phyloP scores from a whole-genome alignment of 1,140 invertebrate species.

The Macrotrachela quadricornifera region DNA sequence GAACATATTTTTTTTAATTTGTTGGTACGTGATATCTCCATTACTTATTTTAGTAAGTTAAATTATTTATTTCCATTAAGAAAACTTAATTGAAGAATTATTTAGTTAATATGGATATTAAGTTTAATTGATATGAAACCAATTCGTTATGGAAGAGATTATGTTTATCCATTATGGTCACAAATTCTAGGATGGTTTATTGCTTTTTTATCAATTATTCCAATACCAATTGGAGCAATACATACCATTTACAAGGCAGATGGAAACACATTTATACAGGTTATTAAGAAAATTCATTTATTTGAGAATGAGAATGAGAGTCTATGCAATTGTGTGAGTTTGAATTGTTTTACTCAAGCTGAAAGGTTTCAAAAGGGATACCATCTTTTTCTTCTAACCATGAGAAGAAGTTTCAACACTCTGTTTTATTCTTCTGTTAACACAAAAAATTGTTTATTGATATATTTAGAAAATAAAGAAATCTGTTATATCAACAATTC shows the following conservation, averaged over 20 bases:
- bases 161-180: conserved; percentile 60
- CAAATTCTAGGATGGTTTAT: conserved; percentile 64
- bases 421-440: too few species aligned
- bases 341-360: too few species aligned
- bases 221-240: conserved; percentile 57
- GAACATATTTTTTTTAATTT: conserved; percentile 54
- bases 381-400: too few species aligned
- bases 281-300: too few species aligned
- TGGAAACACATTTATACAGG: conserved; percentile 47
- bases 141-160: conserved; percentile 54
- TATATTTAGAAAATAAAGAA: too few species aligned
- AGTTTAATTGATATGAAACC: conserved; percentile 68
- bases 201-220: conserved; percentile 53
- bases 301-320: too few species aligned
- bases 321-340: too few species aligned
- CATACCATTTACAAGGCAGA: conserved; percentile 45
- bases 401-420: too few species aligned
- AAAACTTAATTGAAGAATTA: not conserved
- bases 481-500: too few species aligned
- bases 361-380: too few species aligned
- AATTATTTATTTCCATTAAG: not conserved
- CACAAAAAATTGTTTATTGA: too few species aligned
- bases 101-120: conserved; percentile 22
- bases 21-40: conserved; percentile 59
- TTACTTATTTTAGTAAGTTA: conserved; percentile 50